phyloP scores from a whole-genome alignment of 2,113 vertebrate genomes.

The Megalops atlanticus region DNA sequence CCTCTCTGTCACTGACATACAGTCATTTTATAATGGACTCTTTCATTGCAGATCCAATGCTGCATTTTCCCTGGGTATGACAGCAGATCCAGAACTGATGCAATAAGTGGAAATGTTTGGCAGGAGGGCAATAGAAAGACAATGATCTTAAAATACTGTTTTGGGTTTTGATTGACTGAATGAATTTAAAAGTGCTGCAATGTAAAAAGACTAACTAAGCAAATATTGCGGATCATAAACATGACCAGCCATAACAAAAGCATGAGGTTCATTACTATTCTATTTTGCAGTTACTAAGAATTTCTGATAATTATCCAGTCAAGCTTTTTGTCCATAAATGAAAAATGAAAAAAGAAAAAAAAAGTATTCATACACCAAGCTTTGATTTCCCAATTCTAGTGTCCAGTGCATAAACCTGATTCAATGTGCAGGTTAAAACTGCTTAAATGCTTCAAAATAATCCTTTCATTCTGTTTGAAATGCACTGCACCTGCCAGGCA shows the following conservation, averaged over 20 bases:
- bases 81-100: not conserved
- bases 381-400: not conserved
- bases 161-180: conserved; percentile 4
- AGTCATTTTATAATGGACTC: conserved; percentile 6
- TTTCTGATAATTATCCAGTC: conserved; percentile 9
- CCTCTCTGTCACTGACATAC: conserved; percentile 29
- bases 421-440: not conserved
- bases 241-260: not conserved
- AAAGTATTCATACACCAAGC: not conserved
- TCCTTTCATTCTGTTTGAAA: conserved; percentile 35
- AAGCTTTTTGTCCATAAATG: not conserved
- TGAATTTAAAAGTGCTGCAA: conserved; percentile 17
- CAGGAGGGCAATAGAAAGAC: not conserved
- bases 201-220: not conserved
- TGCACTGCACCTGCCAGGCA: conserved; percentile 33
- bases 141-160: not conserved
- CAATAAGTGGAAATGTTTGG: not conserved
- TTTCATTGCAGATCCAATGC: conserved; percentile 18
- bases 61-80: not conserved
- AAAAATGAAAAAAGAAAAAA: not conserved
- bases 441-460: too few species aligned
- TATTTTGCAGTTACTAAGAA: not conserved
- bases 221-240: not conserved
- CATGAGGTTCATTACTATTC: not conserved
- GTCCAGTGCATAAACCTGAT: not conserved